Evolutionary conservation across 2,797 vertebrate genomes (phyloP).

Genomic region (Natrix natrix): DNA sequence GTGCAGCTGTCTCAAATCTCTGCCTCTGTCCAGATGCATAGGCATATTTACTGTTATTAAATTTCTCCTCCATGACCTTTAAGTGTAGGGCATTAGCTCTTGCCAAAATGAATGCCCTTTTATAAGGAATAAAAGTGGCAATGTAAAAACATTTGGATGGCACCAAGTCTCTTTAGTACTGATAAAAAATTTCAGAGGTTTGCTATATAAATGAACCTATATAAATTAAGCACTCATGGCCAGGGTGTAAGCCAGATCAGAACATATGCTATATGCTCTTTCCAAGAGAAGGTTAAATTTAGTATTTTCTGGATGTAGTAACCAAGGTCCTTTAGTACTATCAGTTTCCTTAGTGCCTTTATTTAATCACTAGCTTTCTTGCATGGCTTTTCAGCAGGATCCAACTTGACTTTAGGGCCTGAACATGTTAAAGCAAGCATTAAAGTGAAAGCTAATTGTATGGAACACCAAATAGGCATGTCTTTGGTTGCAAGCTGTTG

Average conservation of each 20-base stretch:
- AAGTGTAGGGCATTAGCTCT: not conserved
- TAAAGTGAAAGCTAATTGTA: not conserved
- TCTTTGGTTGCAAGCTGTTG: not conserved
- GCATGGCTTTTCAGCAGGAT: not conserved
- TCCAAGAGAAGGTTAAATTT: not conserved
- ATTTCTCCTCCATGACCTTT: not conserved
- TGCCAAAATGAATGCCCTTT: not conserved
- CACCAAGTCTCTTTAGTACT: not conserved
- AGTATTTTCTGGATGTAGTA: not conserved
- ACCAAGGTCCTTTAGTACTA: not conserved
- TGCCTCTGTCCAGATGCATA: not conserved
- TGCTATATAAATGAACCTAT: not conserved
- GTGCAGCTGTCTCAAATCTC: not conserved
- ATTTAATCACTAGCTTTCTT: not conserved
- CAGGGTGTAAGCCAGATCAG: not conserved
- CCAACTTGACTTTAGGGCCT: not conserved
- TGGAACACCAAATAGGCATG: not conserved
- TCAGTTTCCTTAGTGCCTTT: not conserved
- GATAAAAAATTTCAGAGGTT: not conserved
- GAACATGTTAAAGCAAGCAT: not conserved
- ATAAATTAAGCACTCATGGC: not conserved
- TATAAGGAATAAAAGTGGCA: not conserved
- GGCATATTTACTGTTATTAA: not conserved
- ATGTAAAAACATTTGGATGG: not conserved
- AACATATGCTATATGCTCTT: not conserved